Percentiles rank a stretch among this genome's conserved stretches.
Evolutionary conservation across 2,888 invertebrate species (phyloP).

Genomic region (Sphinx pinastri): DNA sequence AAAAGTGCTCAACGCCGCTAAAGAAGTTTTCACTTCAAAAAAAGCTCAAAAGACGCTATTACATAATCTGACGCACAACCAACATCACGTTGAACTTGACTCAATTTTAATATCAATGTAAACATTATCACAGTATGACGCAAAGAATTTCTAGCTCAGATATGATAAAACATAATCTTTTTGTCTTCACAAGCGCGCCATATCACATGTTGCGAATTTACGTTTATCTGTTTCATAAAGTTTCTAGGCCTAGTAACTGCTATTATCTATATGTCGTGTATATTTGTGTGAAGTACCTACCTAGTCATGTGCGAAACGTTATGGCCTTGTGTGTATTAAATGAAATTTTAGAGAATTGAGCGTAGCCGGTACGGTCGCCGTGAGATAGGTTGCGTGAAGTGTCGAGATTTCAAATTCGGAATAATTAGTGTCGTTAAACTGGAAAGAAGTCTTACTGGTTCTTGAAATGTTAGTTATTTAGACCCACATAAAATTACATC

Average conservation of each 20-base stretch:
- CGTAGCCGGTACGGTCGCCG: too few relatives aligned
- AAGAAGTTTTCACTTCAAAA: too few relatives aligned
- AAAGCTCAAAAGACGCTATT: neutral
- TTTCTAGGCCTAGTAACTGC: neutral
- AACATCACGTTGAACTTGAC: constrained; percentile 57
- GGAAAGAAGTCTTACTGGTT: too few relatives aligned
- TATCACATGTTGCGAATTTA: constrained; percentile 39
- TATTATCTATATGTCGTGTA: neutral
- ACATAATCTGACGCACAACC: constrained; percentile 28
- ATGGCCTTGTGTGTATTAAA: too few relatives aligned
- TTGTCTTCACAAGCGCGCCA: constrained; percentile 48
- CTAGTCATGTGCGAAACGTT: too few relatives aligned
- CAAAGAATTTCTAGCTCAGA: constrained; percentile 44
- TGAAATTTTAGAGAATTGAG: too few relatives aligned
- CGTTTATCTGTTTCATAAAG: neutral
- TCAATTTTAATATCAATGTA: constrained; percentile 48
- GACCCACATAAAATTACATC: too few relatives aligned
- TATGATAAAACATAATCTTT: constrained; percentile 61
- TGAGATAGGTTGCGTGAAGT: too few relatives aligned
- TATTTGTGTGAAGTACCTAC: neutral
- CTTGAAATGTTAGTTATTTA: too few relatives aligned
- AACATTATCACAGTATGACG: constrained; percentile 58
- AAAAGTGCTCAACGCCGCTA: too few relatives aligned
- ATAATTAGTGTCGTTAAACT: too few relatives aligned
- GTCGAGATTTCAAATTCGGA: too few relatives aligned